These are phyloP conservation scores for Frieseomelitta varia DNA, from an alignment of 1,140 invertebrate species.

Conservation along the genomic window DNA sequence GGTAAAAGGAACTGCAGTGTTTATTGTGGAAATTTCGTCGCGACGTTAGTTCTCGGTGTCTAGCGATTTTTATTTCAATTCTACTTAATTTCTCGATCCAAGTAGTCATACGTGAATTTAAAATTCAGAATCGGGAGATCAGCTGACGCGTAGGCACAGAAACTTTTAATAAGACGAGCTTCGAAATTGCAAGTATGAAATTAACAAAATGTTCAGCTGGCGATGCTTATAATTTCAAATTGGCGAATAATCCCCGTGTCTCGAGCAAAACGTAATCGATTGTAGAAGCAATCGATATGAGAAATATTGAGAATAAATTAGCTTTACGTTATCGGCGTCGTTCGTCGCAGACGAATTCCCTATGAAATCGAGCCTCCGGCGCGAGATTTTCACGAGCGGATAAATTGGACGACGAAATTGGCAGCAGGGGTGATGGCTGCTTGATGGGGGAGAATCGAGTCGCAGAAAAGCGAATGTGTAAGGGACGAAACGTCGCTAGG, in stretches of 20 bases:
- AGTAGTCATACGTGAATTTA: not conserved
- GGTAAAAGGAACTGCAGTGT: too few relatives aligned
- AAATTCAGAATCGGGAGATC: not conserved
- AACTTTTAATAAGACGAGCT: not conserved
- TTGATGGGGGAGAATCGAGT: conserved; percentile 35
- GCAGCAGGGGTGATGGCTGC: conserved; percentile 46
- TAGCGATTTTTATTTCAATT: not conserved
- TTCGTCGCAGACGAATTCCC: conserved; percentile 24
- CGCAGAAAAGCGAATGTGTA: conserved; percentile 34
- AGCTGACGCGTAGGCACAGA: not conserved
- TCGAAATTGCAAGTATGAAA: not conserved
- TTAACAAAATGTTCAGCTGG: too few relatives aligned
- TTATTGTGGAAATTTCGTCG: too few relatives aligned
- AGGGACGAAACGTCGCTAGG: conserved; percentile 52
- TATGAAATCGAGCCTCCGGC: conserved; percentile 37
- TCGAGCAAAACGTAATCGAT: not conserved
- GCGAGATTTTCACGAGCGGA: conserved; percentile 65
- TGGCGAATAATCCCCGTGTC: not conserved
- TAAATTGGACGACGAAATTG: conserved; percentile 71
- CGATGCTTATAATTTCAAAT: not conserved
- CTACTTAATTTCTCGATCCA: not conserved
- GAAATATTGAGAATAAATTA: conserved; percentile 35
- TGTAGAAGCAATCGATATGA: not conserved
- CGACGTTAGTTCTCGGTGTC: too few relatives aligned
- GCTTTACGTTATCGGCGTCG: not conserved